Conservation (phyloP, 1,140 invertebrate genomes). For the Dendrolimus kikuchii region DNA sequence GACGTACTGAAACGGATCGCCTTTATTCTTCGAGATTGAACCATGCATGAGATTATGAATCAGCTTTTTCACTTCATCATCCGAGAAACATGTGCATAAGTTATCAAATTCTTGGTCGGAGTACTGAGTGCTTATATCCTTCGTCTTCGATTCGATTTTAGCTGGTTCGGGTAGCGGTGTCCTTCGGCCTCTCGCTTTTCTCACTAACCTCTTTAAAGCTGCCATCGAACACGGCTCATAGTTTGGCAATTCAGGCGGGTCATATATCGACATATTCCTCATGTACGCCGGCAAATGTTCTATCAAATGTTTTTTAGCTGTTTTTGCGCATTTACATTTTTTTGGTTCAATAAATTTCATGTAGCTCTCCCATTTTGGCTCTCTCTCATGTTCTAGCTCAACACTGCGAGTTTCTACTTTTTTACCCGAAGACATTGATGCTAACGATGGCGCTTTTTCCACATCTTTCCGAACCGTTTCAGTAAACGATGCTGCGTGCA, state of each 20-base stretch:
- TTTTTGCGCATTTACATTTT: slow-evolving; percentile 38
- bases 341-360: slow-evolving; percentile 35
- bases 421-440: slow-evolving; percentile 15
- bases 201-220: slow-evolving; percentile 39
- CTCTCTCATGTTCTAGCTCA: slow-evolving; percentile 33
- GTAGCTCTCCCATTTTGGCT: slow-evolving; percentile 54
- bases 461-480: neutral
- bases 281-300: slow-evolving; percentile 55
- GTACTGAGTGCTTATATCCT: slow-evolving; percentile 37
- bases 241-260: slow-evolving; percentile 32
- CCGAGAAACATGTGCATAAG: slow-evolving; percentile 45
- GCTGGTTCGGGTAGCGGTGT: slow-evolving; percentile 9
- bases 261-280: slow-evolving; percentile 43
- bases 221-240: slow-evolving; percentile 41
- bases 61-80: slow-evolving; percentile 30
- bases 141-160: slow-evolving; percentile 25
- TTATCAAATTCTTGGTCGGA: slow-evolving; percentile 41
- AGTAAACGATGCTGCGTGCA: slow-evolving; percentile 12
- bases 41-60: slow-evolving; percentile 17
- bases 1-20: slow-evolving; percentile 24
- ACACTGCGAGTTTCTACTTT: slow-evolving; percentile 22
- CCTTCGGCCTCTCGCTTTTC: slow-evolving; percentile 20
- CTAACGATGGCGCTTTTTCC: neutral
- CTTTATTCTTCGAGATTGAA: slow-evolving; percentile 8
- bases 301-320: slow-evolving; percentile 43